Percentiles rank a stretch among this genome's conserved stretches.
These are phyloP conservation scores for Seira sanloemensis DNA, from an alignment of 2,888 invertebrate genomes.

Conservation along the genomic window DNA sequence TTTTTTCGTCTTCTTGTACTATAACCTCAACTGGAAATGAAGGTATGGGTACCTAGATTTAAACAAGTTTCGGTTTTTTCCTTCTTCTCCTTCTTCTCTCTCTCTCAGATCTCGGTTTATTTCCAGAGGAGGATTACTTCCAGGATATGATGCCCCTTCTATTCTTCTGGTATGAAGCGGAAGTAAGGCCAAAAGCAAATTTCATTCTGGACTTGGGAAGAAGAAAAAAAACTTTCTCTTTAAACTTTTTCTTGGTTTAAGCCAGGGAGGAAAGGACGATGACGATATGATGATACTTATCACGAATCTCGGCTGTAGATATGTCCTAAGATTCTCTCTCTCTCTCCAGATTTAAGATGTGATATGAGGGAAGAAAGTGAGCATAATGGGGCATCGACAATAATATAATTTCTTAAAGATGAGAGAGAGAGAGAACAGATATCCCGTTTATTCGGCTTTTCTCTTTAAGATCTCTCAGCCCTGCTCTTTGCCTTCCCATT, in stretches of 20 bases:
- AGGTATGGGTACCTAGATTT: slow-evolving; percentile 11
- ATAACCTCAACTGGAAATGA: background rate
- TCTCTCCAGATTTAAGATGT: background rate
- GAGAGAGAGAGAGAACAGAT: background rate
- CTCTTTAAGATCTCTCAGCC: background rate
- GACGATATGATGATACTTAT: no score
- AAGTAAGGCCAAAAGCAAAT: slow-evolving; percentile 46
- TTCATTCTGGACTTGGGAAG: slow-evolving; percentile 1
- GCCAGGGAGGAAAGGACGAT: background rate
- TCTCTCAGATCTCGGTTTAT: no score
- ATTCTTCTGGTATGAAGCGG: background rate
- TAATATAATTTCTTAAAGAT: slow-evolving; percentile 48
- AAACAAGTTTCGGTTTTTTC: slow-evolving; percentile 19
- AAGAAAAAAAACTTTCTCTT: background rate
- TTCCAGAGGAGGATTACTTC: slow-evolving; percentile 34
- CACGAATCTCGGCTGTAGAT: background rate
- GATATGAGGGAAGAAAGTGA: slow-evolving; percentile 19
- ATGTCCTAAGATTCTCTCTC: background rate
- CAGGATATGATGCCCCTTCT: background rate
- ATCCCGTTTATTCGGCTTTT: background rate
- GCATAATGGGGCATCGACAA: slow-evolving; percentile 55
- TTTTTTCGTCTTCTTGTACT: no score
- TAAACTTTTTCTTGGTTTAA: background rate
- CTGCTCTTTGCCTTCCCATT: slow-evolving; percentile 28
- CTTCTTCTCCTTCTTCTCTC: no score